A percentile compares a stretch with the other conserved stretches of the same genome.
Evolutionary conservation across 1,140 invertebrate genomes (phyloP).

Genomic region (Homalodisca vitripennis): DNA sequence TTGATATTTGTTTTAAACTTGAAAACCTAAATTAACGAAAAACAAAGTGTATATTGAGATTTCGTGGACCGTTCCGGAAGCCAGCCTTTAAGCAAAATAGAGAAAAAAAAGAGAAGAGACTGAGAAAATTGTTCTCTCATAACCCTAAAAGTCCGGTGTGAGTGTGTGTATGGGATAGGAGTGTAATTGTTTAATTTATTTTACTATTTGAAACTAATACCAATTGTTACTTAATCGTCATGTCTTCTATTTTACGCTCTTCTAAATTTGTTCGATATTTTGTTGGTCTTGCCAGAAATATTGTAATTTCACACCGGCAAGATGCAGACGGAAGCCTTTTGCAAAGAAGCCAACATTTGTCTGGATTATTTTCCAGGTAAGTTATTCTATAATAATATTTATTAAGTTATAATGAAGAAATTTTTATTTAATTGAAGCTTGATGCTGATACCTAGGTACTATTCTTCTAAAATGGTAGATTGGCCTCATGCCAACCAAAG

Average conservation of each 20-base stretch:
- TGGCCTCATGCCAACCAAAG: not conserved
- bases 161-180: no score
- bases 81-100: no score
- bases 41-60: no score
- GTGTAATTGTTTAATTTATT: no score
- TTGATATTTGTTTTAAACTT: no score
- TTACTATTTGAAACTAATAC: no score
- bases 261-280: constrained; percentile 68
- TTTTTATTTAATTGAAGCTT: not conserved
- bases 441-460: not conserved
- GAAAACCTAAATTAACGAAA: no score
- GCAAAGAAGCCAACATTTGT: constrained; percentile 50
- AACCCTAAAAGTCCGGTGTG: no score
- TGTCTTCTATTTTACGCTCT: constrained; percentile 64
- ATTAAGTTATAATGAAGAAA: not conserved
- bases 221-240: no score
- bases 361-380: constrained; percentile 51
- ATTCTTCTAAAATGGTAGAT: not conserved
- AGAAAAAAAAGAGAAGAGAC: no score
- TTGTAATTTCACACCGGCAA: constrained; percentile 58
- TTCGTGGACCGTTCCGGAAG: no score
- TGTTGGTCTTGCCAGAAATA: constrained; percentile 62
- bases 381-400: constrained; percentile 18
- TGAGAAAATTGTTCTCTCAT: no score
- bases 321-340: constrained; percentile 53